Evolutionary conservation across 2,797 vertebrate species (phyloP).

Genomic region (Saxicola maurus): DNA sequence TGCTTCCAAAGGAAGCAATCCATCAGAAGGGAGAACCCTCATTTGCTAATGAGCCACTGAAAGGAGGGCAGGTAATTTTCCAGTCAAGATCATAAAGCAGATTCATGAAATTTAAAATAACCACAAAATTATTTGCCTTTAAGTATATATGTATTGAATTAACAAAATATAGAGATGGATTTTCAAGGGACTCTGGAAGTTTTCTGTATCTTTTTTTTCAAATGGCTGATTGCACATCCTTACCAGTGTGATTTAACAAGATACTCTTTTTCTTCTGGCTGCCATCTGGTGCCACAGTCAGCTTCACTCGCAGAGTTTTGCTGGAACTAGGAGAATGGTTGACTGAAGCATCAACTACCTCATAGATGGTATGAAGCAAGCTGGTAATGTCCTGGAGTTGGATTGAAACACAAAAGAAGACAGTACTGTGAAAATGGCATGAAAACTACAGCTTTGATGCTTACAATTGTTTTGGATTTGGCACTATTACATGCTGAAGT

Average conservation of each 20-base stretch:
- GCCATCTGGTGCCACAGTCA: constrained; percentile 91
- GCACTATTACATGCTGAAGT: not conserved
- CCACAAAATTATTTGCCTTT: not conserved
- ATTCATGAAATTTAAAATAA: not conserved
- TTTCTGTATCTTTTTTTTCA: not conserved
- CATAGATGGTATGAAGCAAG: constrained; percentile 97
- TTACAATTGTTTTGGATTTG: not conserved
- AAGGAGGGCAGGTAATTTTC: not conserved
- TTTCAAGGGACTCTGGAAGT: not conserved
- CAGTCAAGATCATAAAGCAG: not conserved
- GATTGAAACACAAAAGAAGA: constrained; percentile 27
- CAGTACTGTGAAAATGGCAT: not conserved
- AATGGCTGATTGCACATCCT: not conserved
- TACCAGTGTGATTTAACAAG: constrained; percentile 83
- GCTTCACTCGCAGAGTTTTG: constrained; percentile 94
- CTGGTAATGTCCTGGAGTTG: constrained; percentile 91
- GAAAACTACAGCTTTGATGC: not conserved
- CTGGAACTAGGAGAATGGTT: constrained; percentile 95
- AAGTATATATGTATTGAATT: not conserved
- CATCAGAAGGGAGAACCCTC: not conserved
- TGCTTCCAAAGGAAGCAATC: not conserved
- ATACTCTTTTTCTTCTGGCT: constrained; percentile 87
- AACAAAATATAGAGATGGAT: not conserved
- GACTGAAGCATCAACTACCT: constrained; percentile 95
- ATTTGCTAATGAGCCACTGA: not conserved